phyloP scores from a whole-genome alignment of 2,113 vertebrate genomes.

The Colaptes auratus region DNA sequence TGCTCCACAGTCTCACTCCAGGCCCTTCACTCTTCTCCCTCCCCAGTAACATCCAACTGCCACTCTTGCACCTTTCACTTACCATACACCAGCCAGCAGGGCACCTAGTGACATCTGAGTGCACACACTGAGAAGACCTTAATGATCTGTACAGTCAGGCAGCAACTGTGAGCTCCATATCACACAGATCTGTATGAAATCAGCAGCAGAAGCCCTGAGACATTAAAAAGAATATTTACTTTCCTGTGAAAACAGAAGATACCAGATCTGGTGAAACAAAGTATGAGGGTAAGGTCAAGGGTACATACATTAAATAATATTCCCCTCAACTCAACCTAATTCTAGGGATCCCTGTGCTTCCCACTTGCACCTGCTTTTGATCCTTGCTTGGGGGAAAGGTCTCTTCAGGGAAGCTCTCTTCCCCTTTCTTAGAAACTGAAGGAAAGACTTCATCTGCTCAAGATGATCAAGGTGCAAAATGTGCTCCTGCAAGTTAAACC shows the following conservation, averaged over 20 bases:
- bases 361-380: not conserved
- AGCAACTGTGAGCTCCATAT: not conserved
- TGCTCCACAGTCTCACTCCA: not conserved
- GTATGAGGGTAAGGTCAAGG: not conserved
- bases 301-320: not conserved
- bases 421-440: not conserved
- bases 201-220: not conserved
- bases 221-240: not conserved
- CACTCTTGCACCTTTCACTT: not conserved
- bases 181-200: not conserved
- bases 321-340: not conserved
- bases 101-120: not conserved
- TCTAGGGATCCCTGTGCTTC: not conserved
- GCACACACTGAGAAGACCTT: not conserved
- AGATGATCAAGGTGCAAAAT: not conserved
- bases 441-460: not conserved
- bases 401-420: not conserved
- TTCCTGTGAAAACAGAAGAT: not conserved
- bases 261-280: not conserved
- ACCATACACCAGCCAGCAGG: not conserved
- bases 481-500: not conserved
- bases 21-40: not conserved
- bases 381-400: not conserved
- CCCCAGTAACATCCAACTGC: not conserved
- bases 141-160: not conserved